phyloP scores from a whole-genome alignment of 2,797 vertebrate genomes.

The Sebastes glaucus region DNA sequence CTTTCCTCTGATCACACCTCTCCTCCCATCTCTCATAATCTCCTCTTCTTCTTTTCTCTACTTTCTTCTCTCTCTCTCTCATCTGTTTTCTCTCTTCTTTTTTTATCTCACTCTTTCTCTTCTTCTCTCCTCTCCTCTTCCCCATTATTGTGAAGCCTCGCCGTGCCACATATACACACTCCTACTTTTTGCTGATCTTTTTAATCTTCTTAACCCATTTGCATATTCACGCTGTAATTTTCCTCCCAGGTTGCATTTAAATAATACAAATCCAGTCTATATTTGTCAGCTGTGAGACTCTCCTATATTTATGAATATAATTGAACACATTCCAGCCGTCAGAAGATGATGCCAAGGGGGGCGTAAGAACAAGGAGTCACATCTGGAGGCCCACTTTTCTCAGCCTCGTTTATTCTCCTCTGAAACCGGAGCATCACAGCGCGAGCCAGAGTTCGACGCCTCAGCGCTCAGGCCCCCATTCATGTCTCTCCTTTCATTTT shows the following conservation, averaged over 20 bases:
- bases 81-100: slow-evolving; percentile 14
- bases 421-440: slow-evolving; percentile 49
- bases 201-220: slow-evolving; percentile 84
- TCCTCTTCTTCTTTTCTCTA: slow-evolving; percentile 8
- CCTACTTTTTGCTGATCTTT: slow-evolving; percentile 73
- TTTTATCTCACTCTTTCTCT: slow-evolving; percentile 6
- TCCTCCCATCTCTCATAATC: slow-evolving; percentile 31
- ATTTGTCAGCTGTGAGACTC: slow-evolving; percentile 81
- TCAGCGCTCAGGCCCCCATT: slow-evolving; percentile 19
- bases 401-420: slow-evolving; percentile 73
- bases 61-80: neutral
- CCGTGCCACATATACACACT: slow-evolving; percentile 53
- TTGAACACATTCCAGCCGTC: slow-evolving; percentile 82
- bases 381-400: slow-evolving; percentile 84
- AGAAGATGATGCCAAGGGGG: slow-evolving; percentile 80
- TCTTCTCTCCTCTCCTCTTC: neutral
- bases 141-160: slow-evolving; percentile 33
- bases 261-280: slow-evolving; percentile 86
- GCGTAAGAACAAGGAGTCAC: slow-evolving; percentile 76
- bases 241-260: slow-evolving; percentile 83
- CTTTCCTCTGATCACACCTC: slow-evolving; percentile 25
- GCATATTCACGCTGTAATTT: slow-evolving; percentile 81
- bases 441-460: slow-evolving; percentile 25
- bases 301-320: slow-evolving; percentile 83
- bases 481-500: slow-evolving; percentile 16